phyloP scores from a whole-genome alignment of 2,888 invertebrate species.

The Ptilodon capucinus region DNA sequence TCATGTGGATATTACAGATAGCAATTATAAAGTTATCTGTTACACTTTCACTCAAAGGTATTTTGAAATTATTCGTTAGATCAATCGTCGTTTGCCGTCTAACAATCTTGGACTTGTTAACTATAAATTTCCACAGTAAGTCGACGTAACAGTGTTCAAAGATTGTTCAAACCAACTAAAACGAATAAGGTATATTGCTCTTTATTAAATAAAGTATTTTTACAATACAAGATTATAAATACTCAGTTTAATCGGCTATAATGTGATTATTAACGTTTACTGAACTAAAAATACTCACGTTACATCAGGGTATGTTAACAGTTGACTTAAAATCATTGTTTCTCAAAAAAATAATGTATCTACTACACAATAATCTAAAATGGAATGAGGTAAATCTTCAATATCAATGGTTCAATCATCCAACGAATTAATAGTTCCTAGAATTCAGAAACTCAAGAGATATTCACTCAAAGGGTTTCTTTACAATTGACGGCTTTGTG shows the following conservation, averaged over 20 bases:
- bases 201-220: constrained; percentile 30
- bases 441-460: constrained; percentile 28
- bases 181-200: constrained; percentile 41
- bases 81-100: constrained; percentile 39
- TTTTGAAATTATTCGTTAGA: constrained; percentile 13
- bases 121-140: constrained; percentile 50
- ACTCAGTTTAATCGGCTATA: background rate
- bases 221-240: background rate
- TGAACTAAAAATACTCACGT: background rate
- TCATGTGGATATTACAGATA: background rate
- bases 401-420: constrained; percentile 35
- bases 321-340: background rate
- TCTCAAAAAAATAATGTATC: background rate
- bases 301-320: background rate
- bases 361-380: no score
- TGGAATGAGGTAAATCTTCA: no score
- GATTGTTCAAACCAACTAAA: constrained; percentile 44
- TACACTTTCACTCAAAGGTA: constrained; percentile 1
- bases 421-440: constrained; percentile 29
- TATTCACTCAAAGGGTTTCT: constrained; percentile 35
- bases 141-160: constrained; percentile 42
- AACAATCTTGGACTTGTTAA: constrained; percentile 62
- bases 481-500: constrained; percentile 53
- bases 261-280: background rate
- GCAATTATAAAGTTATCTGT: background rate